These are phyloP conservation scores for Cosmia pyralina DNA, from an alignment of 2,888 invertebrate species.

Conservation along the genomic window DNA sequence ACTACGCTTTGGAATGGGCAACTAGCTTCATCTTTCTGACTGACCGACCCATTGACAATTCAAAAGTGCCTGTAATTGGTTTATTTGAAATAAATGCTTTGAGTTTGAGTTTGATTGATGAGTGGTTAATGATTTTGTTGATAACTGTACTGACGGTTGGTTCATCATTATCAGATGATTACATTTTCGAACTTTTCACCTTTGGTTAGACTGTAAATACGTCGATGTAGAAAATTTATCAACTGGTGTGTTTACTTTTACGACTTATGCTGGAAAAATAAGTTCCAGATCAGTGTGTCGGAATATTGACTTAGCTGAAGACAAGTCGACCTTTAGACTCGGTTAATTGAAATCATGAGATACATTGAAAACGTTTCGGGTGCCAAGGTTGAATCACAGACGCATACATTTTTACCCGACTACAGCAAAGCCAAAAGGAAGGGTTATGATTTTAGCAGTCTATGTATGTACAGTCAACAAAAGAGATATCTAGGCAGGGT, in stretches of 20 bases:
- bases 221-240: neutral
- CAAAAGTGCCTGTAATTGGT: no score
- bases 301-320: slow-evolving; percentile 19
- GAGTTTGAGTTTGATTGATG: no score
- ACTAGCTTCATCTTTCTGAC: no score
- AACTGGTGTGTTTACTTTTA: slow-evolving; percentile 18
- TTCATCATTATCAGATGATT: neutral
- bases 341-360: neutral
- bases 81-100: no score
- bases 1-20: no score
- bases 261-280: neutral
- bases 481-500: no score
- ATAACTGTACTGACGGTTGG: neutral
- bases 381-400: neutral
- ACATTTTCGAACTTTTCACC: neutral
- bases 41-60: no score
- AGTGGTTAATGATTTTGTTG: neutral
- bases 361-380: neutral
- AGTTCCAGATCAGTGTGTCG: slow-evolving; percentile 33
- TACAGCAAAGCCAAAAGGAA: no score
- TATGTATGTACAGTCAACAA: no score
- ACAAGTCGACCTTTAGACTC: neutral
- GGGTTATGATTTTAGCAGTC: no score
- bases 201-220: neutral
- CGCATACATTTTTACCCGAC: no score